These are phyloP conservation scores for Oxyscelio sp. DNA, from an alignment of 2,888 invertebrate species.

Conservation along the genomic window DNA sequence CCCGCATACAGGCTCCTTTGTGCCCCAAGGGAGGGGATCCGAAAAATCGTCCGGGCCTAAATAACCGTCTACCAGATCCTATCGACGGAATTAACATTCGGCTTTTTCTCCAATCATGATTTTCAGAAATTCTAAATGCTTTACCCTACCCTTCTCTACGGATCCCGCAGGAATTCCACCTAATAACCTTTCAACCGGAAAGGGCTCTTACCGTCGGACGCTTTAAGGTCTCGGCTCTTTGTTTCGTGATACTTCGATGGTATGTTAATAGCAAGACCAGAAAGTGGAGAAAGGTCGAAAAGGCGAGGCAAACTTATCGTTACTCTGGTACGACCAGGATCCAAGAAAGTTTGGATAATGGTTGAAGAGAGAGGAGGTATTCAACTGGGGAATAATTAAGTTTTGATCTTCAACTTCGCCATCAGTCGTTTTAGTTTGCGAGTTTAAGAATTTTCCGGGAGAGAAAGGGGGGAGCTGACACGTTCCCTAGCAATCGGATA, in stretches of 20 bases:
- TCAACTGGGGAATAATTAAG: slow-evolving; percentile 22
- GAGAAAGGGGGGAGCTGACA: not conserved
- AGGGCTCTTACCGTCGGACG: too few relatives aligned
- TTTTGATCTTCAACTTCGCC: slow-evolving; percentile 32
- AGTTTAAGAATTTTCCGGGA: too few relatives aligned
- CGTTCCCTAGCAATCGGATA: not conserved
- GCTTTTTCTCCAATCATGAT: not conserved
- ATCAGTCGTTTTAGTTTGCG: too few relatives aligned
- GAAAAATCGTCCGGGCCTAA: slow-evolving; percentile 3
- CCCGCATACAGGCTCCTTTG: slow-evolving; percentile 47
- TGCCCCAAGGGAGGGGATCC: not conserved
- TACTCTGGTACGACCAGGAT: slow-evolving; percentile 52
- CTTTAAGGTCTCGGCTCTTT: too few relatives aligned
- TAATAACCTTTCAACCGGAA: too few relatives aligned
- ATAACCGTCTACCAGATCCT: slow-evolving; percentile 29
- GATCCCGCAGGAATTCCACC: not conserved
- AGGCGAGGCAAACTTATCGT: slow-evolving; percentile 32
- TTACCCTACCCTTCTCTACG: not conserved
- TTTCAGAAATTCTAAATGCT: not conserved
- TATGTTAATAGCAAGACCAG: not conserved
- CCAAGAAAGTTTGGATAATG: slow-evolving; percentile 30
- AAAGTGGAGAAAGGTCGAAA: slow-evolving; percentile 15
- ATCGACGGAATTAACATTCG: slow-evolving; percentile 2
- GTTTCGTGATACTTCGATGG: too few relatives aligned
- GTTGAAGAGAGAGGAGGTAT: slow-evolving; percentile 14